Percentiles rank a stretch among this genome's conserved stretches.
These are phyloP conservation scores for Caenorhabditis uteleia DNA, from an alignment of 2,888 invertebrate genomes.

Conservation along the genomic window DNA sequence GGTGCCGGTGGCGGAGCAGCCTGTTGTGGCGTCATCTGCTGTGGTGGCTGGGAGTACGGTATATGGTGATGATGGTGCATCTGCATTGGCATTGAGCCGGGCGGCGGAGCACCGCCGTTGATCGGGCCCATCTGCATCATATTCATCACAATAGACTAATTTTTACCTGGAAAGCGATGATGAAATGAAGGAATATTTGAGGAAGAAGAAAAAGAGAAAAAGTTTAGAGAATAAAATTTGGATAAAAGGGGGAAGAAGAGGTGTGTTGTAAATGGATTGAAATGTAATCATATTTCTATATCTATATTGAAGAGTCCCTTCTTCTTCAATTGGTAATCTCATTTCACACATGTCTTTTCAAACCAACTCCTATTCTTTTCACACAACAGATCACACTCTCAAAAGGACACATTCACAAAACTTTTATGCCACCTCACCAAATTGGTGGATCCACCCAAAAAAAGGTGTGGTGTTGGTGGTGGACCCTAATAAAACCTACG, in stretches of 20 bases:
- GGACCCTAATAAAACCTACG: no score
- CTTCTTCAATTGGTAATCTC: no score
- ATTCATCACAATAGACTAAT: slow-evolving; percentile 38
- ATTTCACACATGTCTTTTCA: no score
- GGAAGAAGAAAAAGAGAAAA: not conserved
- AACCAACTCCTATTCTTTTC: no score
- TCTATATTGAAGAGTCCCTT: no score
- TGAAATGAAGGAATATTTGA: slow-evolving; percentile 3
- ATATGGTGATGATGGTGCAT: slow-evolving; percentile 41
- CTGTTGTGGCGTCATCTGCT: slow-evolving; percentile 7
- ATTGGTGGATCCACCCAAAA: no score
- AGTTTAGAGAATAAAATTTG: not conserved
- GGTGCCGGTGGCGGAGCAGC: slow-evolving; percentile 11
- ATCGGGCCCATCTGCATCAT: slow-evolving; percentile 56
- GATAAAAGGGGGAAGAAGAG: not conserved
- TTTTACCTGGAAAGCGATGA: no score
- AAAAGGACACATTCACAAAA: no score
- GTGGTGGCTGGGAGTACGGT: no score
- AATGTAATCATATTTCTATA: slow-evolving; percentile 45
- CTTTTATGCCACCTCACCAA: no score
- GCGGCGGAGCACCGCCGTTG: slow-evolving; percentile 36
- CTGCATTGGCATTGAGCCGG: slow-evolving; percentile 18
- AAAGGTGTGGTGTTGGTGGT: no score
- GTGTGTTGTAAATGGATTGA: slow-evolving; percentile 30
- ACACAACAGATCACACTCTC: no score